Conservation (phyloP, 2,797 vertebrate genomes). For the Tauraco hartlaubi region DNA sequence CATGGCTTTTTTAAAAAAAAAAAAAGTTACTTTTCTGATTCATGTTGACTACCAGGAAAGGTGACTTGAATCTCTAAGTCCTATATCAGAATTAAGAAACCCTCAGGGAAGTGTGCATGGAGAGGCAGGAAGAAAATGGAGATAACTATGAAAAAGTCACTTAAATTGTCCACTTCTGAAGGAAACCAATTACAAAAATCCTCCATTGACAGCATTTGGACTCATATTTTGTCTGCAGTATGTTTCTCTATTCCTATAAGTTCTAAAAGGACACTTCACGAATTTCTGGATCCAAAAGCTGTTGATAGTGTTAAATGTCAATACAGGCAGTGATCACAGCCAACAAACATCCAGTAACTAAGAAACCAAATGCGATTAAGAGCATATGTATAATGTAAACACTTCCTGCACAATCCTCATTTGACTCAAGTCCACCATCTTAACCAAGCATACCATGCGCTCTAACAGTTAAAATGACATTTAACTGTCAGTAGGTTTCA, state of each 20-base stretch:
- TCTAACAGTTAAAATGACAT: background rate
- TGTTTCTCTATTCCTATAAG: background rate
- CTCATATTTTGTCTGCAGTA: background rate
- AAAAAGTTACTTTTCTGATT: background rate
- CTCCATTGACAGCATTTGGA: background rate
- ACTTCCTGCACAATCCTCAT: background rate
- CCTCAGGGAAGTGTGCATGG: background rate
- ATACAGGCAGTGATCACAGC: background rate
- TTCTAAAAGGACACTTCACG: background rate
- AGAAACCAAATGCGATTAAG: background rate
- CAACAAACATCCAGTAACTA: background rate
- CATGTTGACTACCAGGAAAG: background rate
- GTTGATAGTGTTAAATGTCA: rapidly evolving
- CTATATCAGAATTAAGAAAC: background rate
- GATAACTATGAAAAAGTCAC: background rate
- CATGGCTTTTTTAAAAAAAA: too few species aligned
- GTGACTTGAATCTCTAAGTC: background rate
- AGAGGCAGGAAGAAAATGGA: background rate
- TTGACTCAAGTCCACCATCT: background rate
- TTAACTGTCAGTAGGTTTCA: background rate
- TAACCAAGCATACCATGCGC: background rate
- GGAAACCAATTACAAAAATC: background rate
- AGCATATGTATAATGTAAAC: background rate
- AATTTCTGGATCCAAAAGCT: background rate
- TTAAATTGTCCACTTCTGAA: background rate